These are phyloP conservation scores for Aphodius sticticus DNA, from an alignment of 2,888 invertebrate species.

Conservation along the genomic window DNA sequence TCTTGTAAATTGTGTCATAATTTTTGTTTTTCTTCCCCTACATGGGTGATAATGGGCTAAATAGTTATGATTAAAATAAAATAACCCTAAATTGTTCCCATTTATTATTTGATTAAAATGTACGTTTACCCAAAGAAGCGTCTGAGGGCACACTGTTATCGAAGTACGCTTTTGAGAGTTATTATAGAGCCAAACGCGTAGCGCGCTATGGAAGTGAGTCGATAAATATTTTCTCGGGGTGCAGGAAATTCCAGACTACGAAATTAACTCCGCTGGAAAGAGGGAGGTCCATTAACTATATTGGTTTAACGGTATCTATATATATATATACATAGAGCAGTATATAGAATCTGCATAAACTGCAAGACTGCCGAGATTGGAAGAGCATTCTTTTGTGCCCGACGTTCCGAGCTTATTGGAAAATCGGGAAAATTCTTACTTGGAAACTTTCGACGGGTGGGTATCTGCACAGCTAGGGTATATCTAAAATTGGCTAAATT, in stretches of 20 bases:
- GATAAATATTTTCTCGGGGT: constrained; percentile 6
- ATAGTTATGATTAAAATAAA: too few relatives aligned
- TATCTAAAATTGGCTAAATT: too few relatives aligned
- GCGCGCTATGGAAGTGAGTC: not conserved
- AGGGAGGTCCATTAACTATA: constrained; percentile 48
- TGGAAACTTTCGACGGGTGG: not conserved
- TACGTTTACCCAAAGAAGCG: too few relatives aligned
- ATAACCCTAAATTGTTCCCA: too few relatives aligned
- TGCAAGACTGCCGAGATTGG: constrained; percentile 17
- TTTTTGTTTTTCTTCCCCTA: too few relatives aligned
- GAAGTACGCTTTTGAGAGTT: too few relatives aligned
- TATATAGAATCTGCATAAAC: constrained; percentile 37
- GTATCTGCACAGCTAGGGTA: too few relatives aligned
- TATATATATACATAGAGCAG: not conserved
- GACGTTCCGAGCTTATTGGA: constrained; percentile 9
- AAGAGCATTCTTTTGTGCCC: constrained; percentile 19
- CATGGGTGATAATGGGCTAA: too few relatives aligned
- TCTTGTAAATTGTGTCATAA: too few relatives aligned
- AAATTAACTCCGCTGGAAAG: constrained; percentile 31
- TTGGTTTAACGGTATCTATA: constrained; percentile 43
- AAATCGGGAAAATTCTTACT: constrained; percentile 21
- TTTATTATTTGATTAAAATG: too few relatives aligned
- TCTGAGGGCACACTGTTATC: too few relatives aligned
- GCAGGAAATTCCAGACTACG: constrained; percentile 24
- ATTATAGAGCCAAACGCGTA: not conserved